Conservation (phyloP, 2,113 vertebrate species). For the Isichthys henryi region DNA sequence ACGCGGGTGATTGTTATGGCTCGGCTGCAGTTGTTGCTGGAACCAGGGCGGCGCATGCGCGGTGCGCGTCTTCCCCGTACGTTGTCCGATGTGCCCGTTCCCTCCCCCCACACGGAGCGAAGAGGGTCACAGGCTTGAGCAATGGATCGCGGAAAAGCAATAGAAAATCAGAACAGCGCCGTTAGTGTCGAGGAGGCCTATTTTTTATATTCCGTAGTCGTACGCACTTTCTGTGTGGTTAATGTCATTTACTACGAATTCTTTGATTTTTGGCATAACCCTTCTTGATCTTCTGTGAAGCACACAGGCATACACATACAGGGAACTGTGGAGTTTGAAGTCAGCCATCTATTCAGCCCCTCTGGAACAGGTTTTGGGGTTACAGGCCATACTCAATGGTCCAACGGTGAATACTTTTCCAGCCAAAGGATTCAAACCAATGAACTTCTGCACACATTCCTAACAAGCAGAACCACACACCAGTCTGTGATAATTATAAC, state of each 20-base stretch:
- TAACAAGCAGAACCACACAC: not conserved
- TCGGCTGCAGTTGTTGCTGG: constrained; percentile 22
- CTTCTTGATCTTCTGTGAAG: not conserved
- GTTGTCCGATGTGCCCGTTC: not conserved
- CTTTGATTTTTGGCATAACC: not conserved
- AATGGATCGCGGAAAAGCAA: constrained; percentile 10
- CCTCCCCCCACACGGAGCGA: not conserved
- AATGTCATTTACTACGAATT: not conserved
- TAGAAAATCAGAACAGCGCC: not conserved
- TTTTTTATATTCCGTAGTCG: not conserved
- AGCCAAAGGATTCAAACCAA: not conserved
- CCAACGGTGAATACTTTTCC: not conserved
- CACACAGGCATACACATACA: not conserved
- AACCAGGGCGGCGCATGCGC: constrained; percentile 16
- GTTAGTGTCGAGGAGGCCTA: not conserved
- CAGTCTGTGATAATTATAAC: not conserved
- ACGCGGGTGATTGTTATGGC: constrained; percentile 20
- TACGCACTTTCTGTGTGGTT: not conserved
- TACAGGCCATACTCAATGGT: not conserved
- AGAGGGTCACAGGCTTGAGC: constrained; percentile 18
- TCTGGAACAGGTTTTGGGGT: not conserved
- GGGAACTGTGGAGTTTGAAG: not conserved
- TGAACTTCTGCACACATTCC: not conserved
- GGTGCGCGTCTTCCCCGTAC: not conserved
- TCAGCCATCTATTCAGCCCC: not conserved